Evolutionary conservation across 2,888 invertebrate genomes (phyloP).

Genomic region (Ophraella communa): DNA sequence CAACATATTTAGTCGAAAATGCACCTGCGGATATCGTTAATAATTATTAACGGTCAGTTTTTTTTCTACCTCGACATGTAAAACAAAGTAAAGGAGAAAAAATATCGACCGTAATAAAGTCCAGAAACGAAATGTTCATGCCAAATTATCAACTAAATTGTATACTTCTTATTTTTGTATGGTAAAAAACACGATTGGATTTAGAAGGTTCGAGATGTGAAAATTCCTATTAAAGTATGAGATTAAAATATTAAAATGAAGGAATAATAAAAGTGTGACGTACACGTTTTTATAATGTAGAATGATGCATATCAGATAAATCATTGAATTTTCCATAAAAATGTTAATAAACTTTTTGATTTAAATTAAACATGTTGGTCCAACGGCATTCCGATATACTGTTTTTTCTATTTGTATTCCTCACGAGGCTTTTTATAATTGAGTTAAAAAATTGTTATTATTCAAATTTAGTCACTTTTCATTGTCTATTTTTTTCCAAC

Average conservation of each 20-base stretch:
- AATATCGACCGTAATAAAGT: conserved; percentile 16
- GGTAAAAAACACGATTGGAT: conserved; percentile 12
- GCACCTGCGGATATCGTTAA: conserved; percentile 46
- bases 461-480: too few species aligned
- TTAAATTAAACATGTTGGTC: too few species aligned
- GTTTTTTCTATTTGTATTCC: too few species aligned
- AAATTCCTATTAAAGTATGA: conserved; percentile 6
- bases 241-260: background rate
- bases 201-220: conserved; percentile 1
- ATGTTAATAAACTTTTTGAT: too few species aligned
- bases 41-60: conserved; percentile 42
- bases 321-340: background rate
- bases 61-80: conserved; percentile 30
- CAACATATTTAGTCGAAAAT: conserved; percentile 39
- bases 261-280: background rate
- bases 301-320: conserved; percentile 3
- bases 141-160: conserved; percentile 20
- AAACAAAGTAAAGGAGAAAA: conserved; percentile 21
- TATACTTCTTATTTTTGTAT: conserved; percentile 20
- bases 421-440: too few species aligned
- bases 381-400: too few species aligned
- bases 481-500: too few species aligned
- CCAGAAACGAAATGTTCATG: conserved; percentile 25
- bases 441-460: too few species aligned
- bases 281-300: background rate